A percentile compares a stretch with the other conserved stretches of the same genome.
Evolutionary conservation across 2,113 vertebrate genomes (phyloP).

Genomic region (Todiramphus saurophagus): DNA sequence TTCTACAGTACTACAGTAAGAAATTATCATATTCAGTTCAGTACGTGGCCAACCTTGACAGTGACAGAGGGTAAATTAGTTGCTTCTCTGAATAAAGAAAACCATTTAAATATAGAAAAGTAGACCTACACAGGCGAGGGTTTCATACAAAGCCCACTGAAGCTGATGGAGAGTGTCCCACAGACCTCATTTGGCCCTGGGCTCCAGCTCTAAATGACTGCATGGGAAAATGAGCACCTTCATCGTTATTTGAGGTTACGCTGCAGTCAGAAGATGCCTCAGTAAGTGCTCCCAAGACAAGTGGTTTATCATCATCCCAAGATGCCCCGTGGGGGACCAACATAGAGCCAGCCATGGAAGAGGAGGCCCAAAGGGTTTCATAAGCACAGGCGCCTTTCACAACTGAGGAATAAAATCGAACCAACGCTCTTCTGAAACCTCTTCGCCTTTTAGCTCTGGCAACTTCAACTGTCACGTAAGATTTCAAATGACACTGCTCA

Average conservation of each 20-base stretch:
- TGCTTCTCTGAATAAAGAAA: background rate
- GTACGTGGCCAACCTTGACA: background rate
- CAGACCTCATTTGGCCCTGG: background rate
- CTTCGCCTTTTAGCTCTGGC: background rate
- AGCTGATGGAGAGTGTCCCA: background rate
- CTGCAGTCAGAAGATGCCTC: background rate
- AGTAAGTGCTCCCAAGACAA: background rate
- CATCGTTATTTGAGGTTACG: background rate
- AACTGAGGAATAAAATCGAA: background rate
- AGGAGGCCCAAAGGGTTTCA: background rate
- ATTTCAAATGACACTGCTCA: slow-evolving; percentile 30
- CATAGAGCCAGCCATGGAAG: background rate
- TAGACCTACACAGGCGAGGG: background rate
- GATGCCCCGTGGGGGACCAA: background rate
- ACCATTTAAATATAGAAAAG: background rate
- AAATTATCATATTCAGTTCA: background rate
- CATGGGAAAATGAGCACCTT: background rate
- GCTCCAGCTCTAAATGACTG: background rate
- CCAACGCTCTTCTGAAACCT: background rate
- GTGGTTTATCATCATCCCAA: background rate
- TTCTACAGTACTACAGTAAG: background rate
- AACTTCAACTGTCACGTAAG: slow-evolving; percentile 4
- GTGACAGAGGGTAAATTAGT: background rate
- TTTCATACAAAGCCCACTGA: background rate
- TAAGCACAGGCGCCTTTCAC: background rate